A percentile compares a stretch with the other conserved stretches of the same genome.
These are phyloP conservation scores for Neotoxoptera formosana DNA, from an alignment of 1,140 invertebrate genomes.

Conservation along the genomic window DNA sequence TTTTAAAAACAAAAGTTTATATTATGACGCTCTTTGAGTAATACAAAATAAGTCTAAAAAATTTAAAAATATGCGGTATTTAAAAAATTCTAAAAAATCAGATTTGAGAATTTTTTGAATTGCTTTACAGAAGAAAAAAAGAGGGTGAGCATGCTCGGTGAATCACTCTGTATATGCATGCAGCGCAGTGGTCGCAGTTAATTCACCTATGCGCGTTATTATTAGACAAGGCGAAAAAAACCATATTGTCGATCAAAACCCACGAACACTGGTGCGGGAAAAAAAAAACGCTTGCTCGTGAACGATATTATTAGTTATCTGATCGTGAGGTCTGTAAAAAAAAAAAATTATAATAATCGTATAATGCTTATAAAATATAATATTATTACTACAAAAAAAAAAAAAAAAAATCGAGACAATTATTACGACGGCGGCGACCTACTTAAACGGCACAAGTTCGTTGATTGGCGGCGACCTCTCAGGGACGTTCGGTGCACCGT, in stretches of 20 bases:
- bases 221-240: background rate
- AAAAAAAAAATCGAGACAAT: conserved; percentile 15
- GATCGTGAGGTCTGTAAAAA: background rate
- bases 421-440: conserved; percentile 41
- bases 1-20: no score
- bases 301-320: background rate
- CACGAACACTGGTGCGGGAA: background rate
- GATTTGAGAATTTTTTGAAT: no score
- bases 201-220: background rate
- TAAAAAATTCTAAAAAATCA: background rate
- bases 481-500: conserved; percentile 20
- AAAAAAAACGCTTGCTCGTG: background rate
- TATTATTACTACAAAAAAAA: background rate
- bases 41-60: background rate
- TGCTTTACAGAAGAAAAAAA: background rate
- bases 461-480: conserved; percentile 41
- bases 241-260: background rate
- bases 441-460: conserved; percentile 47
- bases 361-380: background rate
- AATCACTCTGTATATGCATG: background rate
- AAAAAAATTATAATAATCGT: background rate
- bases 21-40: background rate
- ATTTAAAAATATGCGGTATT: background rate
- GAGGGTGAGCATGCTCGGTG: no score
- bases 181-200: background rate